Base-by-base conservation (phyloP, 1,140 invertebrate species). In the Panonychus citri region DNA sequence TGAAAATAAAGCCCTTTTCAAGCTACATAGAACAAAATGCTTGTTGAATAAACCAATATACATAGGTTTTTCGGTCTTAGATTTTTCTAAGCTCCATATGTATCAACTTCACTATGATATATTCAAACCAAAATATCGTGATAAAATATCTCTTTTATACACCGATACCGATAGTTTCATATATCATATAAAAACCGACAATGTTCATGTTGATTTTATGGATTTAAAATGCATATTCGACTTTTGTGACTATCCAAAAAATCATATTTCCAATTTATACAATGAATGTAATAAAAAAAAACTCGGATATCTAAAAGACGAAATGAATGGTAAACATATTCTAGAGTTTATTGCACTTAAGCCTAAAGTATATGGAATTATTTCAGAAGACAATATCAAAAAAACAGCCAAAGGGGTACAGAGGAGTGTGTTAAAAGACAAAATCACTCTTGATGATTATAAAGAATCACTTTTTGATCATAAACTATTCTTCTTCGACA, bases 241-340 rank as follows among this genome's bases (percentile, higher is more conserved):
- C 24, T 55, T 54, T 0, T 64, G 48, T 0, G 48, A 63, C 56
- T 63, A 63, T 58, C 12, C 1, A 51, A 52, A n/a, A 61, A 39
- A 61, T 40, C 37, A 58, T 62, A 54, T 19, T 0, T 34, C 57
- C 57, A 37, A 37, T n/a, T 19, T 25, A 66, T 3, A 62, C 43
- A 17, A 67, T 37, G 73, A 74, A n/a, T n/a, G n/a, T n/a, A n/a
- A n/a, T 60, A 73, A 71, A 62, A n/a, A n/a, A 60, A 66, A 71
- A 4, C 25, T 71, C 3, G 71, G 72, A 8, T 67, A 71, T 63
- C 69, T 74, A 61, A 75, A 73, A 64, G 71, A 74, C 65, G 73
- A 75, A 63, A 62, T 62, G 24, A 66, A 64, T 58, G 68, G 68
- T 13, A 58, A 56, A 54, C 61, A 66, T 37, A 65, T 73, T 49